Evolutionary conservation across 1,140 invertebrate genomes (phyloP).

Genomic region (Heterodera carotae): DNA sequence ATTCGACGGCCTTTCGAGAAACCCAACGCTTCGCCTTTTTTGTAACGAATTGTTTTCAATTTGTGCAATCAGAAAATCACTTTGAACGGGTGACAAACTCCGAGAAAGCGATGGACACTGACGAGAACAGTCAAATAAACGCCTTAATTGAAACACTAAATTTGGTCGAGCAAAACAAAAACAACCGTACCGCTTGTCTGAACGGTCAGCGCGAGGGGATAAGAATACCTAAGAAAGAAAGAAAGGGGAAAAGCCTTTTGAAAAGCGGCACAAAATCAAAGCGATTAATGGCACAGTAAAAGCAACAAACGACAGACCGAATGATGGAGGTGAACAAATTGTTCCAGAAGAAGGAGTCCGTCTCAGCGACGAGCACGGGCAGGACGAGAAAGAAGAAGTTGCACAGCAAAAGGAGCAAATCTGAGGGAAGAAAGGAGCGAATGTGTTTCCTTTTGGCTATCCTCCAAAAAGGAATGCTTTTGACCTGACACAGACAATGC

Average conservation of each 20-base stretch:
- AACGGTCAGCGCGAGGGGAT: constrained; percentile 59
- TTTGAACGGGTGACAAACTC: constrained; percentile 60
- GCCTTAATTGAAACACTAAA: constrained; percentile 30
- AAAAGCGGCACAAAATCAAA: constrained; percentile 9
- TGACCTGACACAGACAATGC: constrained; percentile 56
- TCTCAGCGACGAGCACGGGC: constrained; percentile 61
- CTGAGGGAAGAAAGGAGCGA: constrained; percentile 50
- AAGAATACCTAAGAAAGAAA: constrained; percentile 57
- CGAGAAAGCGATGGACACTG: constrained; percentile 58
- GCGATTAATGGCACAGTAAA: too few species aligned
- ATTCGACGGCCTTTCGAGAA: constrained; percentile 52
- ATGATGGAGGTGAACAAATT: constrained; percentile 57
- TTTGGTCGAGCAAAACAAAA: too few species aligned
- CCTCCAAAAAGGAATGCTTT: constrained; percentile 16
- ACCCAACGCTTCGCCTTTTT: constrained; percentile 62
- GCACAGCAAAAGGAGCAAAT: constrained; percentile 58
- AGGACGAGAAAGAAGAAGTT: constrained; percentile 65
- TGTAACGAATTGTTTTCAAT: background rate
- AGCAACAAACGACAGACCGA: background rate
- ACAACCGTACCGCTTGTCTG: constrained; percentile 54
- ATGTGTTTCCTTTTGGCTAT: too few species aligned
- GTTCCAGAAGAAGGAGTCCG: constrained; percentile 60
- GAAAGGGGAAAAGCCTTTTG: constrained; percentile 11
- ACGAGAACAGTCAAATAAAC: constrained; percentile 64
- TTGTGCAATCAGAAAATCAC: background rate